phyloP scores from a whole-genome alignment of 1,140 invertebrate species.

The Neodiprion virginianus region DNA sequence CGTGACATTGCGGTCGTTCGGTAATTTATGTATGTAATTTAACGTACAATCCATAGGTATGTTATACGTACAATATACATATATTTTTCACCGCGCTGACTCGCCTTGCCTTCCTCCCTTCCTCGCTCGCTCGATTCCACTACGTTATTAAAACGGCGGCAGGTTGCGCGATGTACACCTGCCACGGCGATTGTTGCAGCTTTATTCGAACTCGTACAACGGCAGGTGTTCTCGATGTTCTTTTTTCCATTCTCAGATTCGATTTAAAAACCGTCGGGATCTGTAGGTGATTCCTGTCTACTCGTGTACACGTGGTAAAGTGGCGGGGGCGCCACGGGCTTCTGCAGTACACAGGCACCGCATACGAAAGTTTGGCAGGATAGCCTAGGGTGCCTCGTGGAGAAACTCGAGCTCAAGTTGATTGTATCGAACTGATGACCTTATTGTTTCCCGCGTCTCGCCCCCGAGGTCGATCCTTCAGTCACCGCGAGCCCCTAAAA shows the following conservation, averaged over 20 bases:
- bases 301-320: not conserved
- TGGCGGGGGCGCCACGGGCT: not conserved
- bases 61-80: too few relatives aligned
- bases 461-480: not conserved
- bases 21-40: too few relatives aligned
- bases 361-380: not conserved
- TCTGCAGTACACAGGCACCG: not conserved
- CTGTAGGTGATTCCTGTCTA: not conserved
- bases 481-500: not conserved
- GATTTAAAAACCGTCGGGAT: not conserved
- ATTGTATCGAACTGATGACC: slow-evolving; percentile 4
- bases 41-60: too few relatives aligned
- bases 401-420: slow-evolving; percentile 1
- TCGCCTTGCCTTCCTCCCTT: too few relatives aligned
- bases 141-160: too few relatives aligned
- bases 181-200: too few relatives aligned
- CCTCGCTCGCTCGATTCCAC: too few relatives aligned
- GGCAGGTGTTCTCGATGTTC: not conserved
- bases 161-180: too few relatives aligned
- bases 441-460: not conserved
- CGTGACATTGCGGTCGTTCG: too few relatives aligned
- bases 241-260: not conserved
- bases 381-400: not conserved
- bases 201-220: not conserved
- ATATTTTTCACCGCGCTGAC: too few relatives aligned